Evolutionary conservation across 64 coral and sea anemone genomes (phyloP).

Genomic region (Astreopora myriophthalma): DNA sequence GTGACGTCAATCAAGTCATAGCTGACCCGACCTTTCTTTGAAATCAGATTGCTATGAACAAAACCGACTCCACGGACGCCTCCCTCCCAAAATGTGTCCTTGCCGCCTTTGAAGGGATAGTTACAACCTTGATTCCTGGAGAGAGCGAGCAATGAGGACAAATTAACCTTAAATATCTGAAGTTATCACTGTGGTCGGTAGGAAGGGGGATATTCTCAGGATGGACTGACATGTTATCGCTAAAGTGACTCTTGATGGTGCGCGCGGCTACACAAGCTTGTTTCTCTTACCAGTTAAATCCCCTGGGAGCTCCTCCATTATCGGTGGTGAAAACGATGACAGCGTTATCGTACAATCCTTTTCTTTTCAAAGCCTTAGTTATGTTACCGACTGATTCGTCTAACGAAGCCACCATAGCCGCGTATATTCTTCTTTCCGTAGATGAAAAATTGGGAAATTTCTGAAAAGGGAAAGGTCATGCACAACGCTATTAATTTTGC

Average conservation of each 20-base stretch:
- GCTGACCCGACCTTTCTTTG: conserved; percentile 84
- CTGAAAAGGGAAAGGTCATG: conserved; percentile 20
- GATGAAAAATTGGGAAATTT: conserved; percentile 72
- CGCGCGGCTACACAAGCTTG: too few relatives aligned
- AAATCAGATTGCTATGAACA: conserved; percentile 88
- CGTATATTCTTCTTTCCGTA: conserved; percentile 63
- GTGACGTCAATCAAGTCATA: conserved; percentile 89
- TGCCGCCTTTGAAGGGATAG: conserved; percentile 91
- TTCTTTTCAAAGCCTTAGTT: conserved; percentile 71
- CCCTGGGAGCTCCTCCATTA: conserved; percentile 88
- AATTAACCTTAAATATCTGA: not conserved
- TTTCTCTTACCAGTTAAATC: conserved; percentile 83
- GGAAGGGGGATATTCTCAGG: too few relatives aligned
- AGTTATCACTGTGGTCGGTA: not conserved
- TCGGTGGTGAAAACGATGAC: conserved; percentile 93
- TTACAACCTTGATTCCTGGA: conserved; percentile 96
- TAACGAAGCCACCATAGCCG: conserved; percentile 84
- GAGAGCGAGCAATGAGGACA: not conserved
- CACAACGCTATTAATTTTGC: not conserved
- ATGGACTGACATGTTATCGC: too few relatives aligned
- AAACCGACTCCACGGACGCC: conserved; percentile 92
- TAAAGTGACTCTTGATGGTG: too few relatives aligned
- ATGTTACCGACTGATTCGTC: conserved; percentile 93
- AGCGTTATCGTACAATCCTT: conserved; percentile 86
- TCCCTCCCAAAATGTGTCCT: conserved; percentile 99